phyloP scores from a whole-genome alignment of 1,140 invertebrate genomes.

The Portunus trituberculatus region DNA sequence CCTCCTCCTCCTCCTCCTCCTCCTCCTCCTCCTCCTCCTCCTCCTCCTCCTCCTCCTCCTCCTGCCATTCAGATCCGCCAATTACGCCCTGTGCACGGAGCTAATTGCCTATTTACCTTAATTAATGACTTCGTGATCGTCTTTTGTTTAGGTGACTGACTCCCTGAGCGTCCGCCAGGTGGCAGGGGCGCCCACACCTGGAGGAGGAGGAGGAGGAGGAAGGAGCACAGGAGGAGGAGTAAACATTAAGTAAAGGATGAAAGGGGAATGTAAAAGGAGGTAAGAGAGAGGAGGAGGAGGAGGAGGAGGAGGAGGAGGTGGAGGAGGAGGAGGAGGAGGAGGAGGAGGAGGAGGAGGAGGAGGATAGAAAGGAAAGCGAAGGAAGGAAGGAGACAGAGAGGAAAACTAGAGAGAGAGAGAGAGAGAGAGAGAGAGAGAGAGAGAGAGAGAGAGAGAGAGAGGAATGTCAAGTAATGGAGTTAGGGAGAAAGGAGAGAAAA shows the following conservation, averaged over 20 bases:
- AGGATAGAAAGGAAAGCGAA: no score
- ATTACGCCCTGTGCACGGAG: constrained; percentile 60
- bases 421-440: not conserved
- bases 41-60: not conserved
- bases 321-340: no score
- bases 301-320: not conserved
- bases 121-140: constrained; percentile 52
- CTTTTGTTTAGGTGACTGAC: constrained; percentile 53
- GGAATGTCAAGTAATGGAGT: not conserved
- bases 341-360: not conserved
- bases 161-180: constrained; percentile 53
- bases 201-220: not conserved
- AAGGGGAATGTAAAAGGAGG: no score
- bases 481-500: constrained; percentile 33
- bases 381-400: not conserved
- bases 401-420: not conserved
- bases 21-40: no score
- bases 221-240: no score
- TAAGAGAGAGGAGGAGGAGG: no score
- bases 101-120: constrained; percentile 69
- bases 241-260: no score
- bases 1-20: no score
- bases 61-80: constrained; percentile 56
- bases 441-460: constrained; percentile 25
- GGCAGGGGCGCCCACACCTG: constrained; percentile 56